Conservation (phyloP, 2,888 invertebrate species). For the Watsonalla binaria region DNA sequence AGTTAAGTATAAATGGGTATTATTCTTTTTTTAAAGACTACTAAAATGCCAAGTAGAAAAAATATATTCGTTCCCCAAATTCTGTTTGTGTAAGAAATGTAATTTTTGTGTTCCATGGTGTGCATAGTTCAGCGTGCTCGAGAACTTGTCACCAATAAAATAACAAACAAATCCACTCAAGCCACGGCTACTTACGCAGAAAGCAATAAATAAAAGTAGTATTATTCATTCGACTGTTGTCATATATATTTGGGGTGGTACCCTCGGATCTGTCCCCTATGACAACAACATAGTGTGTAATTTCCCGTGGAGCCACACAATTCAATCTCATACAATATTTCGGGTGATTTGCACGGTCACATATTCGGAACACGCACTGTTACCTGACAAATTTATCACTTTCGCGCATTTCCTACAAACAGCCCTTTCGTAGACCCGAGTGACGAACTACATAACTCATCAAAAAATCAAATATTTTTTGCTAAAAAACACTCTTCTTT, state of each 20-base stretch:
- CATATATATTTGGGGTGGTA: constrained; percentile 18
- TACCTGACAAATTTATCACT: constrained; percentile 74
- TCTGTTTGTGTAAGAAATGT: too few relatives aligned
- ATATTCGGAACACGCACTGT: constrained; percentile 64
- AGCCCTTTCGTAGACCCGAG: constrained; percentile 7
- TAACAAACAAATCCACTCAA: background rate
- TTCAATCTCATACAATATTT: constrained; percentile 67
- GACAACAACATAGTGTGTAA: constrained; percentile 24
- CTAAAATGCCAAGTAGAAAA: too few relatives aligned
- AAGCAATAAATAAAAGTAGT: constrained; percentile 5
- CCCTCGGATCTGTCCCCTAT: constrained; percentile 16
- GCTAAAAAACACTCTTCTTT: too few relatives aligned
- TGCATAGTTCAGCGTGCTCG: background rate
- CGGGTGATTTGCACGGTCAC: constrained; percentile 56
- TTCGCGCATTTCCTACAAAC: constrained; percentile 42
- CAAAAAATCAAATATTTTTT: too few relatives aligned
- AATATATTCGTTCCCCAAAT: too few relatives aligned
- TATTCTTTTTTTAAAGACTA: too few relatives aligned
- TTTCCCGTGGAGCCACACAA: constrained; percentile 46
- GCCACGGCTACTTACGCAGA: background rate
- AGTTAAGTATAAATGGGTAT: too few relatives aligned
- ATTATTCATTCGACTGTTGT: constrained; percentile 12
- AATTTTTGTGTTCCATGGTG: too few relatives aligned
- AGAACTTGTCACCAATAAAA: background rate
- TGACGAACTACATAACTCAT: background rate